Evolutionary conservation across 1,140 invertebrate species (phyloP).

Genomic region (Cotesia typhae): DNA sequence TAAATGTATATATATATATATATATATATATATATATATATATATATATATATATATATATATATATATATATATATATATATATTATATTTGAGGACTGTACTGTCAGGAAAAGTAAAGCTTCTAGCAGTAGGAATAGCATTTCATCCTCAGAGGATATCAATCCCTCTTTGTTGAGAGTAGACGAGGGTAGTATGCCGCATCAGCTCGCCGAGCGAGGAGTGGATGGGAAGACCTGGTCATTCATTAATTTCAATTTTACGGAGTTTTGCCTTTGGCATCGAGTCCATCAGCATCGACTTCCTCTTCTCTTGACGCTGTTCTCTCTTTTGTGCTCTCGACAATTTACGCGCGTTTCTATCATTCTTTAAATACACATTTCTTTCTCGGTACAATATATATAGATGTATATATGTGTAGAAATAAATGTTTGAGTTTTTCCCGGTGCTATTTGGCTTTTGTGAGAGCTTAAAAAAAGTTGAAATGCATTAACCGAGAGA

Average conservation of each 20-base stretch:
- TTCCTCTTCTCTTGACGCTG: conserved; percentile 27
- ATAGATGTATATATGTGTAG: background rate
- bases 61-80: too few species aligned
- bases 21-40: too few species aligned
- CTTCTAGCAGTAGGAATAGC: background rate
- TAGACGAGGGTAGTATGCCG: conserved; percentile 49
- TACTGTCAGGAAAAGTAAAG: background rate
- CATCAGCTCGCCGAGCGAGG: conserved; percentile 38
- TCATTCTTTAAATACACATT: background rate
- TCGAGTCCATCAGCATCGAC: conserved; percentile 25
- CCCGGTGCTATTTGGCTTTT: background rate
- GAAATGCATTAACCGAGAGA: conserved; percentile 24
- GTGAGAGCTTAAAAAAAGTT: conserved; percentile 14
- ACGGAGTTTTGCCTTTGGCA: conserved; percentile 54
- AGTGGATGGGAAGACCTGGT: conserved; percentile 40
- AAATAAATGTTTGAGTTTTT: background rate
- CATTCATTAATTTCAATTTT: conserved; percentile 67
- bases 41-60: too few species aligned
- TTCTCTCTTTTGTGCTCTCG: background rate
- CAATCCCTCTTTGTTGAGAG: conserved; percentile 48
- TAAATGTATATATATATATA: too few species aligned
- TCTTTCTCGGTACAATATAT: background rate
- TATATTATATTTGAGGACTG: too few species aligned
- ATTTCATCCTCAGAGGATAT: conserved; percentile 38
- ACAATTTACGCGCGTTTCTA: background rate